Base-by-base conservation (phyloP, 1,140 invertebrate genomes). In the Cydia pomonella region DNA sequence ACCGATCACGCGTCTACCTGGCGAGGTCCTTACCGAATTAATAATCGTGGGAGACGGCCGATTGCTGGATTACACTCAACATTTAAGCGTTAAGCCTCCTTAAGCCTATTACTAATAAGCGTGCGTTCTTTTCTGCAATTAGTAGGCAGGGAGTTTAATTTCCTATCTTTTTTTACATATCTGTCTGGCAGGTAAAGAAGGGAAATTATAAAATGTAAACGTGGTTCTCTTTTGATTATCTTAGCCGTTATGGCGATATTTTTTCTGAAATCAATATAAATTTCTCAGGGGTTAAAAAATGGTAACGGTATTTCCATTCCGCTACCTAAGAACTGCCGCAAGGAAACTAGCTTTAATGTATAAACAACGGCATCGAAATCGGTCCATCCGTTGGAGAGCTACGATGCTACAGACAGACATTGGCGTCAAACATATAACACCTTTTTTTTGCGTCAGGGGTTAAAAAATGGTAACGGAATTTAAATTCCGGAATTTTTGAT, bases 81-180 rank as follows among this genome's bases (percentile, higher is more conserved):
- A 44, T 12, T 44, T 44, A 3, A 33, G 41, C 41, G 12, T 44
- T 44, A 44, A 44, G 41, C 41, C 41, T 59, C 12, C 4, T 59
- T 59, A 59, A 59, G 53, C 53, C 21, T 23, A 59, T 59, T 59
- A 59, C 53, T n/a, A 50, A 50, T 50, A 50, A 50, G 3, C 41
- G 23, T 10, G 53, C 18, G 6, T 23, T 21, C 53, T 16, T 53
- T 53, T 59, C 53, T 59, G 53, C 21, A 59, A 59, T 59, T 59
- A 23, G 53, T 10, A 12, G 18, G 13, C 5, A 21, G n/a, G 18
- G n/a, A 3, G 13, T 3, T 44, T 44, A 44, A 44, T 44, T 44
- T 44, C 38, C 9, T 6, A 41, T 2, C 41, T 1, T 44, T 44
- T 44, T 44, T 44, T 44, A 10, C 2, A 38, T 9, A n/a, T 47